Base-by-base conservation (phyloP, 2,797 vertebrate species). In the Neostethus bicornis region DNA sequence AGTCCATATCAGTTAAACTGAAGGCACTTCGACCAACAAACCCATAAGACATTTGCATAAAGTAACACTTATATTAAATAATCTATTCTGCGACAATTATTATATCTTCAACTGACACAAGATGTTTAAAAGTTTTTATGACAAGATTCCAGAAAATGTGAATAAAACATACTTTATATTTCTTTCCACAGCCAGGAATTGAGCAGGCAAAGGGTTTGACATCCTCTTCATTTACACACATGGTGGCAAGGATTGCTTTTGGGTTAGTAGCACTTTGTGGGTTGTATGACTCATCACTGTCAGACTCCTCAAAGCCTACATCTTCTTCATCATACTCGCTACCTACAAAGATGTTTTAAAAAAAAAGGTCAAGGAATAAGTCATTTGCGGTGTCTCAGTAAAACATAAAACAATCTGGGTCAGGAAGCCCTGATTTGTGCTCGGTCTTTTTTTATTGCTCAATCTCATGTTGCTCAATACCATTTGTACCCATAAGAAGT, bases 171-270 rank as follows among this genome's bases (percentile, higher is more conserved):
- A 86, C 81, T 82, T 98, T 99, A 67, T 99, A 99, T 95, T 96
- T 94, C 91, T 99, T 99, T 88, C 98, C 99, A 91, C 97, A 99
- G 81, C 97, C 97, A 25, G 97, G 96, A 58, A 99, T 96, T 0
- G 97, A 97, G 85, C 97, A 99, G 75, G 97, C 97, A 35, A 99
- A 99, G 61, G 97, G 97, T 82, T 99, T 99, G 86, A 98, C 97
- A 20, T 98, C 97, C 3, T 95, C 97, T 71, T 96, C 96, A 4
- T 99, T 98, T 97, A 98, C 98, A 89, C 95, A 97, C 96, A 98
- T 98, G 61, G 96, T 98, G 79, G 97, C 97, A 79, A 99, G 95
- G 90, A 99, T 99, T 78, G 95, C 96, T 89, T 99, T 96, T 0
- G 97, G 97, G 90, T 96, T 98, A 91, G 99, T 97, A 87, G 97